A percentile compares a stretch with the other conserved stretches of the same genome.
phyloP scores from a whole-genome alignment of 2,888 invertebrate genomes.

The Exephanes ischioxanthus region DNA sequence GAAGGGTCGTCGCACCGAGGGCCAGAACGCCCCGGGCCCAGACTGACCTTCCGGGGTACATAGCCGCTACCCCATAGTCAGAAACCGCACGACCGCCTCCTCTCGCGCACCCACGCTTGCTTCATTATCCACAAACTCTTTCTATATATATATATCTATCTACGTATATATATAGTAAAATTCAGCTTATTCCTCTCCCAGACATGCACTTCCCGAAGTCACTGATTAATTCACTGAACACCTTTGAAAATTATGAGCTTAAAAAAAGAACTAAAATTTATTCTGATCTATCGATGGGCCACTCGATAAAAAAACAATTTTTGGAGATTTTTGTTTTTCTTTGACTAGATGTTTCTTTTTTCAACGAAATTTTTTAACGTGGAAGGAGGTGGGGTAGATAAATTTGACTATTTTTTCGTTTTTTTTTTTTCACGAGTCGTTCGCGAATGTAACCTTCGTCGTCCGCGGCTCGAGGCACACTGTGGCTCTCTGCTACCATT shows the following conservation, averaged over 20 bases:
- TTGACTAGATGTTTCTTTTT: conserved; percentile 10
- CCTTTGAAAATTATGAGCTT: background rate
- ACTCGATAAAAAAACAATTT: background rate
- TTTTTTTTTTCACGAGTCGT: conserved; percentile 23
- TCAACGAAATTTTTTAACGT: background rate
- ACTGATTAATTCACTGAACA: conserved; percentile 17
- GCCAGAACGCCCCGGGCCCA: conserved; percentile 79
- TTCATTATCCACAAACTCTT: conserved; percentile 55
- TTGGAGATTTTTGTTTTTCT: background rate
- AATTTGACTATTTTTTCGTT: background rate
- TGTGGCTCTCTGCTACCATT: conserved; percentile 81
- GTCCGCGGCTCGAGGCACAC: conserved; percentile 82
- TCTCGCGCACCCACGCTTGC: conserved; percentile 56
- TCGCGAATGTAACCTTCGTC: conserved; percentile 77
- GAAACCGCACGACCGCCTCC: conserved; percentile 64
- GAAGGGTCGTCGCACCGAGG: conserved; percentile 76
- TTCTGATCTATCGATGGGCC: background rate
- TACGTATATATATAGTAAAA: background rate
- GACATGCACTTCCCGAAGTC: conserved; percentile 19
- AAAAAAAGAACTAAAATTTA: conserved; percentile 14
- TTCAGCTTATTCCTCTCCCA: conserved; percentile 27
- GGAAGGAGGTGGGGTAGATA: background rate
- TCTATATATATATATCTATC: background rate
- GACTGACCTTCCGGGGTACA: conserved; percentile 79
- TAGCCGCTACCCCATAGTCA: conserved; percentile 82